Base-by-base conservation (phyloP, 2,888 invertebrate genomes). In the Aspidapion aeneum region DNA sequence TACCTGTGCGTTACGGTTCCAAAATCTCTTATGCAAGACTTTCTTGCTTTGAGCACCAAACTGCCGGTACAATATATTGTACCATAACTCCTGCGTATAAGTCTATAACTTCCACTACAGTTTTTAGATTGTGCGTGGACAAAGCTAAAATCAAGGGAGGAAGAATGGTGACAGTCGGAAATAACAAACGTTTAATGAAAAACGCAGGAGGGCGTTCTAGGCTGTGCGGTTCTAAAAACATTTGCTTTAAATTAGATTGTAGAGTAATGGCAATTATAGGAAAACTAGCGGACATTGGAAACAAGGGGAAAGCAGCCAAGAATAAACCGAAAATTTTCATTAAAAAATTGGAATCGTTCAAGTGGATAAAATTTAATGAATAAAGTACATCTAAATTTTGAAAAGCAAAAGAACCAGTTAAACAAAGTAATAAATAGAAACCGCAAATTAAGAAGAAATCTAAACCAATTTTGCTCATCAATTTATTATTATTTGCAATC, bases 221-320 rank as follows among this genome's bases (percentile, higher is more conserved):
- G 1, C 82, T 81, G 1, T 84, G 82, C 69, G 82, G 85, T 66
- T 88, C 86, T 18, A 90, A 78, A 72, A 90, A 89, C 9, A 92
- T 74, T 35, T 88, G 85, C 78, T 92, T 91, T 52, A 98, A 80
- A 80, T 98, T 99, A 77, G 97, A 97, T 65, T 95, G 86, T 35
- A 99, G 81, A 0, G 98, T 99, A 50, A 98, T 95, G 9, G 95
- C 95, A 69, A 99, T 95, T 57, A 99, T 94, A 0, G 98, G 98
- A 77, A 96, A 99, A 78, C 93, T 98, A 1, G 98, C 92, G 21
- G 96, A 94, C 3, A 98, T 82, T 0, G 98, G 97, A 75, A 98
- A 96, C 0, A 98, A 93, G 0, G 98, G 98, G 78, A 98, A 98
- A 0, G 97, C 82, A 0, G 94, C 89, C 51, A 99, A 82, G 77